These are phyloP conservation scores for Acrocephalus kingi DNA, from an alignment of 2,113 vertebrate genomes.

Conservation along the genomic window DNA sequence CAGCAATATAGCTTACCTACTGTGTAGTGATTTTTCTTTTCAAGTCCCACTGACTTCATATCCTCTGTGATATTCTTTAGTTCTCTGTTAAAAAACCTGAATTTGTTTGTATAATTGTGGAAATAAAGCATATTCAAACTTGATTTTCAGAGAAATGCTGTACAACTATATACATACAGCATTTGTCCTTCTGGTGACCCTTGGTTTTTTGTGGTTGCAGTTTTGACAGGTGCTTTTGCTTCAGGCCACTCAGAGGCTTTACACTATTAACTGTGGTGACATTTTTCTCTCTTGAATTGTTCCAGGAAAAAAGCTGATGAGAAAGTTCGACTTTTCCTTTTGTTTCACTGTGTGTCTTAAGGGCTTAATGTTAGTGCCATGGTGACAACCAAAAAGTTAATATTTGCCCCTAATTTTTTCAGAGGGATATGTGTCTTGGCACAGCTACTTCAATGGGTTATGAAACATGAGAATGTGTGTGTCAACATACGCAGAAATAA, in stretches of 20 bases:
- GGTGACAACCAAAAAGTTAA: background rate
- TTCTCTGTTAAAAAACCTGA: background rate
- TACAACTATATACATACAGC: background rate
- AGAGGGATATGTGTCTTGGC: background rate
- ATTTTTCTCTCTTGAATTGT: conserved; percentile 55
- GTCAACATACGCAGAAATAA: background rate
- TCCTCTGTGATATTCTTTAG: background rate
- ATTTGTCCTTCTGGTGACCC: conserved; percentile 40
- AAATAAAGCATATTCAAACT: background rate
- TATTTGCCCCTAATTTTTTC: background rate
- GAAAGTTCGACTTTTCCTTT: background rate
- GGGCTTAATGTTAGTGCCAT: background rate
- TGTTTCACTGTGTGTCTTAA: conserved; percentile 12
- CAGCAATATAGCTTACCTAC: background rate
- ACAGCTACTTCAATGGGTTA: background rate
- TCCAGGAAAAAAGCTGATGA: conserved; percentile 18
- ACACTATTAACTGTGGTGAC: conserved; percentile 46
- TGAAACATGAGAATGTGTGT: background rate
- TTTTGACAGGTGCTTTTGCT: conserved; percentile 55
- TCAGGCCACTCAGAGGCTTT: conserved; percentile 38
- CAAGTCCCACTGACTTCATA: background rate
- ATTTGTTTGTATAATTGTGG: background rate
- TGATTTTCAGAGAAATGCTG: background rate
- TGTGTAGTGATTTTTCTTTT: conserved; percentile 25
- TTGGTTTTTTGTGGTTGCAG: background rate